Percentiles rank a stretch among this genome's conserved stretches.
These are phyloP conservation scores for Reinhardtius hippoglossoides DNA, from an alignment of 2,113 vertebrate genomes.

Conservation along the genomic window DNA sequence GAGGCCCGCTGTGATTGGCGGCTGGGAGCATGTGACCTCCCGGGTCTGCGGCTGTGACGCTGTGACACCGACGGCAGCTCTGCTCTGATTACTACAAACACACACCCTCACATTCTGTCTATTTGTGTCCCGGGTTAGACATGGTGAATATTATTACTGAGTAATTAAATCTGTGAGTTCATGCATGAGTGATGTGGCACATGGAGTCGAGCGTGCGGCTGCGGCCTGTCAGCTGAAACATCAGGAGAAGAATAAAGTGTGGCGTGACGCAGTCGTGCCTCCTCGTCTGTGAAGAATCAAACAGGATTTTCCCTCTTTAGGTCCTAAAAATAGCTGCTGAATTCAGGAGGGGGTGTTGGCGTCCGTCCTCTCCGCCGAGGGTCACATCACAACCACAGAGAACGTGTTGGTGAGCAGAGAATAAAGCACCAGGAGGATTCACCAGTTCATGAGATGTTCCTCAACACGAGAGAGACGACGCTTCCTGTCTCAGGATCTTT, in stretches of 20 bases:
- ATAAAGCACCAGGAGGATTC: too few species aligned
- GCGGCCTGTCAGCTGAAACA: not conserved
- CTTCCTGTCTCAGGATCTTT: too few species aligned
- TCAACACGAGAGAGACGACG: too few species aligned
- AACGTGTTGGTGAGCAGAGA: too few species aligned
- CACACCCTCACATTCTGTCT: slow-evolving; percentile 50
- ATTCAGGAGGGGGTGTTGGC: not conserved
- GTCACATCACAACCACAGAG: not conserved
- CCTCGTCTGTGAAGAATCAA: slow-evolving; percentile 57
- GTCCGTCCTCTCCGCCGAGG: not conserved
- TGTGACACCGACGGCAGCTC: slow-evolving; percentile 36
- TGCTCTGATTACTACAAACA: slow-evolving; percentile 49
- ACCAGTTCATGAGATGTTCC: too few species aligned
- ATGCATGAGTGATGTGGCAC: slow-evolving; percentile 67
- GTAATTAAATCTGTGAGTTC: slow-evolving; percentile 78
- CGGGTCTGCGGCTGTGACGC: not conserved
- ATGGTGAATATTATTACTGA: slow-evolving; percentile 65
- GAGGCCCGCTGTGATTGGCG: slow-evolving; percentile 24
- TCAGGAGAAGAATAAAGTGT: not conserved
- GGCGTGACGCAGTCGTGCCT: slow-evolving; percentile 59
- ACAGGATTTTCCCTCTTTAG: slow-evolving; percentile 66
- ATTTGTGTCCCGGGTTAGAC: slow-evolving; percentile 32
- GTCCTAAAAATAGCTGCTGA: slow-evolving; percentile 58
- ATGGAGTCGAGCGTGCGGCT: slow-evolving; percentile 63
- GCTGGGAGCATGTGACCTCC: slow-evolving; percentile 23